Conservation (phyloP, 2,797 vertebrate species). For the Pelochelys cantorii region DNA sequence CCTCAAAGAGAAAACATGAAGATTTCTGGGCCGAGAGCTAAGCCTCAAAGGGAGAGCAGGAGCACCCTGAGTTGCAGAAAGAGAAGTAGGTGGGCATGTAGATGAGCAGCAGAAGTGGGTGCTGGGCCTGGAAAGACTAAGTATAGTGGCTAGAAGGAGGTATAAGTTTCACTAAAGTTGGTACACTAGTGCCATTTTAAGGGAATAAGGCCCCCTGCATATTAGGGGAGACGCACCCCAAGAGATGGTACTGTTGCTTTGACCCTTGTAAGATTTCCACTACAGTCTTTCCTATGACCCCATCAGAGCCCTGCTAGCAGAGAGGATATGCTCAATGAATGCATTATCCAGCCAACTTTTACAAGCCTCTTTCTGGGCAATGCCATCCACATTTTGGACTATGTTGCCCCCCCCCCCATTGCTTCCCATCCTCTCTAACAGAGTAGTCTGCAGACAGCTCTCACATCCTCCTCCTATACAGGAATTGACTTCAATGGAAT, state of each 20-base stretch:
- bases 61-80: background rate
- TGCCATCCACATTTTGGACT: background rate
- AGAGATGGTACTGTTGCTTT: background rate
- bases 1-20: background rate
- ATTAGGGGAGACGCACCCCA: background rate
- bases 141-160: background rate
- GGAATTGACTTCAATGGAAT: background rate
- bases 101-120: accelerated
- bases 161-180: background rate
- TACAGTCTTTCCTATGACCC: background rate
- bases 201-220: background rate
- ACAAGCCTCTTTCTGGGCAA: background rate
- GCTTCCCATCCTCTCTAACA: background rate
- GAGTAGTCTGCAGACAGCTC: background rate
- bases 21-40: background rate
- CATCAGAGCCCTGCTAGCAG: background rate
- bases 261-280: background rate
- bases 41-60: background rate
- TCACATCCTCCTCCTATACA: background rate
- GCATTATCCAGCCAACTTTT: background rate
- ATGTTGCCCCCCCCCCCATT: background rate
- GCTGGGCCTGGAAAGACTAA: background rate
- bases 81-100: background rate
- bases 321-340: background rate
- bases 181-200: background rate